phyloP scores from a whole-genome alignment of 1,140 invertebrate species.

The Linepithema humile region DNA sequence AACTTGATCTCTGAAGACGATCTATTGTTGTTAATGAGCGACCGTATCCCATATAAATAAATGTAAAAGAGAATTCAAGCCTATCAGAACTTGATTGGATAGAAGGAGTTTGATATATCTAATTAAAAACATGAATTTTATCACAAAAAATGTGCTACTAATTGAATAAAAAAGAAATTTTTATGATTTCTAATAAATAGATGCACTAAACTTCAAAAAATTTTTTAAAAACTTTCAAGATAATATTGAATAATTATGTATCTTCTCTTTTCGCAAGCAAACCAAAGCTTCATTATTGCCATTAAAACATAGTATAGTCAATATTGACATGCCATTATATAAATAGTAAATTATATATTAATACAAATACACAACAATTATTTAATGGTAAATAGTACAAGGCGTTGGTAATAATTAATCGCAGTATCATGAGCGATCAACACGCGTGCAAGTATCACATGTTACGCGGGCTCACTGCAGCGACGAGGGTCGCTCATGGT shows the following conservation, averaged over 20 bases:
- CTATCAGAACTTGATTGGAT: no score
- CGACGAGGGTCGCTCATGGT: constrained; percentile 67
- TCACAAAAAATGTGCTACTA: background rate
- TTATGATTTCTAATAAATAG: background rate
- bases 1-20: constrained; percentile 41
- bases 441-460: constrained; percentile 5
- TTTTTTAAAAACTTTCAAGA: background rate
- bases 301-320: background rate
- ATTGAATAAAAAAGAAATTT: background rate
- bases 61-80: background rate
- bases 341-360: background rate
- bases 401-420: constrained; percentile 34
- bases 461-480: constrained; percentile 60
- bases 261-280: background rate
- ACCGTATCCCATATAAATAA: constrained; percentile 12
- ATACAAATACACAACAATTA: background rate
- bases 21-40: constrained; percentile 20
- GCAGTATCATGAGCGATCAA: background rate
- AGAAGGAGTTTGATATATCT: background rate
- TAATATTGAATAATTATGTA: background rate
- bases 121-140: background rate
- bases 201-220: background rate
- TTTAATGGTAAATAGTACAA: constrained; percentile 24
- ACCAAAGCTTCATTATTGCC: background rate
- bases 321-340: background rate